A percentile compares a stretch with the other conserved stretches of the same genome.
Conservation (phyloP, 2,797 vertebrate genomes). For the Sebastes miniatus region DNA sequence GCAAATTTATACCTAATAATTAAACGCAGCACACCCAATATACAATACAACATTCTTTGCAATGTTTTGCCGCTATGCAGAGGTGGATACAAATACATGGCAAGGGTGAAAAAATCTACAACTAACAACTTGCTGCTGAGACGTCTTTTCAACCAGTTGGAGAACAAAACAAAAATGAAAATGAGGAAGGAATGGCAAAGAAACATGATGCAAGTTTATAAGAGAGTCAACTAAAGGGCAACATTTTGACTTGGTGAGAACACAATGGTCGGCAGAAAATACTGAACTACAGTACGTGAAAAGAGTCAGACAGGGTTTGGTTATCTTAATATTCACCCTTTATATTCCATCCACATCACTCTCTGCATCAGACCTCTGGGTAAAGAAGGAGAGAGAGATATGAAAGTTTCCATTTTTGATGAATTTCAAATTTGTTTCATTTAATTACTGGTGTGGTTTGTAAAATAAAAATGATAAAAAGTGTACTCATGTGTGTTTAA, state of each 20-base stretch:
- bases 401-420: not conserved
- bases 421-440: not conserved
- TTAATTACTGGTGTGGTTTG: not conserved
- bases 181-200: not conserved
- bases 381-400: not conserved
- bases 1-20: too few relatives aligned
- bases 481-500: too few relatives aligned
- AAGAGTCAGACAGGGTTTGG: not conserved
- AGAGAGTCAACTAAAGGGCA: not conserved
- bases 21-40: not conserved
- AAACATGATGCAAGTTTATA: too few relatives aligned
- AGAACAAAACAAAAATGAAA: not conserved
- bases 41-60: too few relatives aligned
- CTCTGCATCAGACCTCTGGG: not conserved
- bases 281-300: not conserved
- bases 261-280: not conserved
- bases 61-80: not conserved
- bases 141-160: not conserved
- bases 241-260: not conserved
- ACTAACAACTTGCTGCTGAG: not conserved
- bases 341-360: not conserved
- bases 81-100: not conserved
- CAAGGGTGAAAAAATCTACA: not conserved
- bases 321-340: not conserved
- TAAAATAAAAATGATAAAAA: not conserved